Conservation (phyloP, 2,797 vertebrate species). For the Hippopotamyrus pictus region DNA sequence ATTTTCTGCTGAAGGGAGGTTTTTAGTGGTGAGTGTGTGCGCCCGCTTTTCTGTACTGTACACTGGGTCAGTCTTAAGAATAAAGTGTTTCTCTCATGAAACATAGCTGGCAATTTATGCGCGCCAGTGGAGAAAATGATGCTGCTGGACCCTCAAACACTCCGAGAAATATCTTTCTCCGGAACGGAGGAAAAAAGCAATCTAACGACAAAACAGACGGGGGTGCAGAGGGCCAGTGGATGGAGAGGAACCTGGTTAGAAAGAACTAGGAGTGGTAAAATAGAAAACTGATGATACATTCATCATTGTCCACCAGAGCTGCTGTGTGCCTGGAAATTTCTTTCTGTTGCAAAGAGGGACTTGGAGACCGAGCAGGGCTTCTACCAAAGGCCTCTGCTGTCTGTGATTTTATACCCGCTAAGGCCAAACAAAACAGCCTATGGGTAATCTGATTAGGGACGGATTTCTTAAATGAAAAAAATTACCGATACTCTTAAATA, state of each 20-base stretch:
- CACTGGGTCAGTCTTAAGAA: background rate
- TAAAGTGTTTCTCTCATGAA: background rate
- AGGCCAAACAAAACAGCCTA: background rate
- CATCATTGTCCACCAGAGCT: constrained; percentile 12
- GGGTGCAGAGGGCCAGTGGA: background rate
- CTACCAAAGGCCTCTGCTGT: background rate
- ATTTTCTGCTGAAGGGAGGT: background rate
- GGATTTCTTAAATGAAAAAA: background rate
- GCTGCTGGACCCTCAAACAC: background rate
- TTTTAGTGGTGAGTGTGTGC: background rate
- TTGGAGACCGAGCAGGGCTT: background rate
- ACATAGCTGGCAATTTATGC: background rate
- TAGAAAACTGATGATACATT: constrained; percentile 9
- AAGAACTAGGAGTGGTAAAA: background rate
- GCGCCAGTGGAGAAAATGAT: background rate
- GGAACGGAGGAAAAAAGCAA: constrained; percentile 1
- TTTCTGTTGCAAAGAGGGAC: background rate
- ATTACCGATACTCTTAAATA: background rate
- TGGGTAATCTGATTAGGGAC: background rate
- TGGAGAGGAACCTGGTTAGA: background rate
- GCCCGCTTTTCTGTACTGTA: background rate
- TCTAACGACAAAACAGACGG: background rate
- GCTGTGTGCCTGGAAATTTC: background rate
- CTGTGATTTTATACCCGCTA: background rate
- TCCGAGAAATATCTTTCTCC: background rate